Base-by-base conservation (phyloP, 2,113 vertebrate genomes). In the Ploceus nigricollis region DNA sequence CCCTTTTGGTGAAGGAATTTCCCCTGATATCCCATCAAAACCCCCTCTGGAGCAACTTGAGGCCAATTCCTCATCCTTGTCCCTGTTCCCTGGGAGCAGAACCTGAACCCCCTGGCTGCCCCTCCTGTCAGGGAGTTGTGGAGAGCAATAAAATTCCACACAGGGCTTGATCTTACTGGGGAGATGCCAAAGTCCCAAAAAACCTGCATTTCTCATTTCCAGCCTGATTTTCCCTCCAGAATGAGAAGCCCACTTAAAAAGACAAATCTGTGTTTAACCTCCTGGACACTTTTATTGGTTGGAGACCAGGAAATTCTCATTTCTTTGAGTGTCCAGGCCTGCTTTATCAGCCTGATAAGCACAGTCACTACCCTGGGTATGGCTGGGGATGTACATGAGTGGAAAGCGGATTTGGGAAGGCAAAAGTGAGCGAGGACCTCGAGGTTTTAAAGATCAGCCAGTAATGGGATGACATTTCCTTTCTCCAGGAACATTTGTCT, bases 381-480 rank as follows among this genome's bases (percentile, higher is more conserved):
- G 33, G 40, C 85, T 84, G 30, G 45, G 69, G 77, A 39, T 1
- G 7, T 13, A 28, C 2, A 20, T 1, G 0, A 65, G 47, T 13
- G 9, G n/a, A 40, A 82, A 71, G 33, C 1, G 0, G 12, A 13
- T 30, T 65, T 50, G 22, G 73, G 77, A 60, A 77, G 42, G 78
- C 63, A 82, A 72, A 93, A 90, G 15, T 24, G 25, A 68, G 78
- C 27, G 28, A 53, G 25, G 57, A 76, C 37, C 75, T 65, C 10
- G 53, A 69, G 71, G 47, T 60, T 93, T 80, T 39, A 61, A 65
- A 93, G 76, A 61, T 68, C 79, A 83, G 54, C 18, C 68, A 21
- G 35, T 69, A 76, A 65, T 9, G 78, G 54, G 90, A 82, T 79
- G 86, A 50, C 79, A 93, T 90, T 89, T 84, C 70, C 40, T 64